Percentiles rank a stretch among this genome's conserved stretches.
Conservation (phyloP, 1,140 invertebrate genomes). For the Scaptodrosophila lebanonensis region DNA sequence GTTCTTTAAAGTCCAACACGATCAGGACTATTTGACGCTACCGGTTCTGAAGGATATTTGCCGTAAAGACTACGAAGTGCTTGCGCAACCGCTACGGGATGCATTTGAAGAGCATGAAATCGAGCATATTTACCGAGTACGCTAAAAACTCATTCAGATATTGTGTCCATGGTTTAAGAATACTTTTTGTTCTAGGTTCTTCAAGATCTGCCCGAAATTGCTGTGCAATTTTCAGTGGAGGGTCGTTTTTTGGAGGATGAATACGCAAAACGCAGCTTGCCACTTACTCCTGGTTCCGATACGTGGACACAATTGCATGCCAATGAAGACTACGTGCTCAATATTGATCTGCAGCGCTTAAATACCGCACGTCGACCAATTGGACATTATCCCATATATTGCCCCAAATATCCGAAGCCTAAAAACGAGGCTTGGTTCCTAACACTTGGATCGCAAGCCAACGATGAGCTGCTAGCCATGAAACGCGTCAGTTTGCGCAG, state of each 20-base stretch:
- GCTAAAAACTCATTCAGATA: background rate
- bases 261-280: constrained; percentile 77
- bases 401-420: constrained; percentile 91
- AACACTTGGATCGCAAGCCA: constrained; percentile 86
- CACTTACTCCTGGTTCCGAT: constrained; percentile 2
- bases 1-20: constrained; percentile 69
- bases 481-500: constrained; percentile 83
- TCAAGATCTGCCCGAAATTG: constrained; percentile 82
- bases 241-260: constrained; percentile 79
- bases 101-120: constrained; percentile 80
- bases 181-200: constrained; percentile 77
- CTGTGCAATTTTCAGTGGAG: constrained; percentile 79
- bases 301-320: constrained; percentile 82
- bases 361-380: constrained; percentile 75
- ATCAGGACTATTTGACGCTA: constrained; percentile 64
- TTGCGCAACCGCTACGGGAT: constrained; percentile 78
- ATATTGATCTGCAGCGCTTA: constrained; percentile 79
- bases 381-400: constrained; percentile 80
- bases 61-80: constrained; percentile 78
- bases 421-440: constrained; percentile 98
- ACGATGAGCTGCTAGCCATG: constrained; percentile 89
- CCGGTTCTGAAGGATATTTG: constrained; percentile 79
- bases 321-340: constrained; percentile 85
- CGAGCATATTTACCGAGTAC: constrained; percentile 79
- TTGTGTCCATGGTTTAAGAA: background rate